Evolutionary conservation across 2,113 vertebrate species (phyloP).

Genomic region (Alligator mississippiensis): DNA sequence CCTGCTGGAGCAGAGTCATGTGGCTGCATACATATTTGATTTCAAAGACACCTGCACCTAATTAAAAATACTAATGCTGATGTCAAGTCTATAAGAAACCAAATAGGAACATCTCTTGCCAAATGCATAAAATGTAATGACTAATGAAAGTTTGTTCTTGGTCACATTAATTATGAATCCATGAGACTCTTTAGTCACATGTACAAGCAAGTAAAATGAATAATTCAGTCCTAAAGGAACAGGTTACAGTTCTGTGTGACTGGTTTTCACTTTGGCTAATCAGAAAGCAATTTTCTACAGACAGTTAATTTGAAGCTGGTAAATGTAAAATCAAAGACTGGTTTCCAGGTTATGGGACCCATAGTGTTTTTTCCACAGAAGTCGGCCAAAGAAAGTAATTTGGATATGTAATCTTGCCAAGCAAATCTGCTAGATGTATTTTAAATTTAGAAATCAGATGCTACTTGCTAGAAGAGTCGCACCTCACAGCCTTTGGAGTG

Average conservation of each 20-base stretch:
- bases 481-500: background rate
- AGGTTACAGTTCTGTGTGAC: background rate
- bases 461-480: background rate
- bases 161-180: background rate
- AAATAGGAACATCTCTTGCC: background rate
- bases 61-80: background rate
- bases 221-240: background rate
- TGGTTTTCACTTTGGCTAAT: background rate
- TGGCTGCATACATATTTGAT: accelerated
- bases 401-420: background rate
- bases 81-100: background rate
- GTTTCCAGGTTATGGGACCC: background rate
- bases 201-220: background rate
- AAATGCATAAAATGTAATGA: background rate
- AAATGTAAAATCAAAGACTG: background rate
- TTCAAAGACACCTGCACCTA: background rate
- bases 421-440: background rate
- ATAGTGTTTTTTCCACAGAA: background rate
- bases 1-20: background rate
- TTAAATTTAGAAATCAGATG: background rate
- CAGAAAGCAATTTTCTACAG: background rate
- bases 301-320: background rate
- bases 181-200: background rate
- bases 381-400: background rate
- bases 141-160: background rate